These are phyloP conservation scores for Arion vulgaris DNA, from an alignment of 1,140 invertebrate genomes.

Conservation along the genomic window DNA sequence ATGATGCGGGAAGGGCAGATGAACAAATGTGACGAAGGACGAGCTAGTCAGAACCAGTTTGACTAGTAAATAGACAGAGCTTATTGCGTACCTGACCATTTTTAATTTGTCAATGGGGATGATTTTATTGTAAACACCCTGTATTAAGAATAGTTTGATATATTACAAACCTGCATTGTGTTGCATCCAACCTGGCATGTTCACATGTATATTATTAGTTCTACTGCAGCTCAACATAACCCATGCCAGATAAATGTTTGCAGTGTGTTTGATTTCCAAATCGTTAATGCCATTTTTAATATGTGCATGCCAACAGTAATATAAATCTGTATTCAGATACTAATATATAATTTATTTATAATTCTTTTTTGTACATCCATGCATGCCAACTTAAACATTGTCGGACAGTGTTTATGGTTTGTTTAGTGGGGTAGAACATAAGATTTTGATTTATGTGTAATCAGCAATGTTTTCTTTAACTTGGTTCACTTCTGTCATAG, in stretches of 20 bases:
- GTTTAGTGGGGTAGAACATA: not conserved
- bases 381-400: not conserved
- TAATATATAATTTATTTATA: not conserved
- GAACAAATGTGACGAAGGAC: no score
- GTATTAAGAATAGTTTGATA: no score
- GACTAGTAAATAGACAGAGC: no score
- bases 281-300: not conserved
- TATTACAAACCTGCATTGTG: no score
- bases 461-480: not conserved
- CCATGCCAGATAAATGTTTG: not conserved
- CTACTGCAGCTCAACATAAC: no score
- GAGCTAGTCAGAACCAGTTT: no score
- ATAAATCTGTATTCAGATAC: not conserved
- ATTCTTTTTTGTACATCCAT: not conserved
- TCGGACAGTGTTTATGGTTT: not conserved
- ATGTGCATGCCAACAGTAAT: not conserved
- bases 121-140: no score
- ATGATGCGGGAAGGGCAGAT: no score
- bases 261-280: not conserved
- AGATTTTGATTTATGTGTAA: not conserved
- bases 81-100: no score
- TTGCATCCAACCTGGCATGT: no score
- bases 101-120: no score
- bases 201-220: no score
- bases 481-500: not conserved